phyloP scores from a whole-genome alignment of 1,140 invertebrate genomes.

The Ostrea edulis region DNA sequence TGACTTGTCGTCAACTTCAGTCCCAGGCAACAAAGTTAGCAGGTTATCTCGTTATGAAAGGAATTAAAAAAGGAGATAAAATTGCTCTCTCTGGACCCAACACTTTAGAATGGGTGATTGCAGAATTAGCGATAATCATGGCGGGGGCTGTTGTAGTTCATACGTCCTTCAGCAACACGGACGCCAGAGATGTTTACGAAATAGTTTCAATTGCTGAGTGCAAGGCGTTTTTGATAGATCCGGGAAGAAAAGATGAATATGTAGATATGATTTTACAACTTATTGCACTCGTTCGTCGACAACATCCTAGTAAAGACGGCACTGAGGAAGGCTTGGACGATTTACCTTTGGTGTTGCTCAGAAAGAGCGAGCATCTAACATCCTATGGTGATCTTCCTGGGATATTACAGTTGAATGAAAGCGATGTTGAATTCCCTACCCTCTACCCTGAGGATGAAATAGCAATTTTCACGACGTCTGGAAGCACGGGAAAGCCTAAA shows the following conservation, averaged over 20 bases:
- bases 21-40: not conserved
- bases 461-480: not conserved
- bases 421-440: not conserved
- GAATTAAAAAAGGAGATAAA: not conserved
- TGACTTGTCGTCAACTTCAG: not conserved
- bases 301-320: too few relatives aligned
- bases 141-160: conserved; percentile 39
- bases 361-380: not conserved
- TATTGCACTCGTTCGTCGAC: too few relatives aligned
- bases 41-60: not conserved
- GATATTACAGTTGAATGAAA: not conserved
- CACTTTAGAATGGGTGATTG: conserved; percentile 36
- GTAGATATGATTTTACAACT: not conserved
- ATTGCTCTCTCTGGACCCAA: conserved; percentile 15
- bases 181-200: not conserved
- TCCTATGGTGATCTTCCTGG: not conserved
- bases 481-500: too few relatives aligned
- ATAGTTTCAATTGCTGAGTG: not conserved
- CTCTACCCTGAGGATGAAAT: conserved; percentile 19
- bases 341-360: not conserved
- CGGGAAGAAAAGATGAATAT: not conserved
- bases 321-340: not conserved
- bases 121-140: not conserved
- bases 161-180: not conserved
- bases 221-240: conserved; percentile 39